Conservation (phyloP, 2,888 invertebrate genomes). For the Hirudinaria manillensis region DNA sequence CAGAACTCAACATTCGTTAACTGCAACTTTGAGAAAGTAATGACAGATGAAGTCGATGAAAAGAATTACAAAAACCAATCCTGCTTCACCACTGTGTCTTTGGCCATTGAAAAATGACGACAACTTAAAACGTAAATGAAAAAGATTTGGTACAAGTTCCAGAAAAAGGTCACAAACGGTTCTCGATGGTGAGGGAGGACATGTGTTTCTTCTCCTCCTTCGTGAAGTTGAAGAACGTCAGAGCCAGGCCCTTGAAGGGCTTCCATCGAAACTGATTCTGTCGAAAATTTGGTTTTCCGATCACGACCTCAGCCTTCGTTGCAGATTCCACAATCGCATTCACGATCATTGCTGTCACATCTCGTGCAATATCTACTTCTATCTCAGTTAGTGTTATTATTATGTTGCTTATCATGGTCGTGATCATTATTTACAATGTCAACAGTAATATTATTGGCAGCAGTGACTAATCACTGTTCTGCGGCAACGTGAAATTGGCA, state of each 20-base stretch:
- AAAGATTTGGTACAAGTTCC: too few relatives aligned
- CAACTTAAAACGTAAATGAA: too few relatives aligned
- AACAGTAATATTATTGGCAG: not conserved
- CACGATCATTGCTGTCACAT: not conserved
- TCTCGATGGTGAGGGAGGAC: conserved; percentile 78
- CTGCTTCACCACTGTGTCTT: too few relatives aligned
- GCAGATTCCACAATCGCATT: not conserved
- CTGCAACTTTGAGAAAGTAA: too few relatives aligned
- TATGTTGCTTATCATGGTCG: not conserved
- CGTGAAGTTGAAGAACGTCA: conserved; percentile 83
- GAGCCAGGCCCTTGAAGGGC: conserved; percentile 58
- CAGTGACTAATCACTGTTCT: not conserved
- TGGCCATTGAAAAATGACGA: too few relatives aligned
- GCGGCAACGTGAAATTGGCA: not conserved
- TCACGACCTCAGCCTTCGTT: too few relatives aligned
- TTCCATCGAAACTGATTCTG: conserved; percentile 8
- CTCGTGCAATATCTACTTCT: too few relatives aligned
- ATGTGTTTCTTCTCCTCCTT: conserved; percentile 83
- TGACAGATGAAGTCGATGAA: too few relatives aligned
- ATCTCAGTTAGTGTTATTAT: not conserved
- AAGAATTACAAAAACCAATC: too few relatives aligned
- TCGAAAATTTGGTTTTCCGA: too few relatives aligned
- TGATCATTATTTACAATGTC: not conserved
- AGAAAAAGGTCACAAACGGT: conserved; percentile 60
- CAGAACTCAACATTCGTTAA: too few relatives aligned